These are phyloP conservation scores for Babyrousa celebensis DNA, from an alignment of 2,797 vertebrate species.

Conservation along the genomic window DNA sequence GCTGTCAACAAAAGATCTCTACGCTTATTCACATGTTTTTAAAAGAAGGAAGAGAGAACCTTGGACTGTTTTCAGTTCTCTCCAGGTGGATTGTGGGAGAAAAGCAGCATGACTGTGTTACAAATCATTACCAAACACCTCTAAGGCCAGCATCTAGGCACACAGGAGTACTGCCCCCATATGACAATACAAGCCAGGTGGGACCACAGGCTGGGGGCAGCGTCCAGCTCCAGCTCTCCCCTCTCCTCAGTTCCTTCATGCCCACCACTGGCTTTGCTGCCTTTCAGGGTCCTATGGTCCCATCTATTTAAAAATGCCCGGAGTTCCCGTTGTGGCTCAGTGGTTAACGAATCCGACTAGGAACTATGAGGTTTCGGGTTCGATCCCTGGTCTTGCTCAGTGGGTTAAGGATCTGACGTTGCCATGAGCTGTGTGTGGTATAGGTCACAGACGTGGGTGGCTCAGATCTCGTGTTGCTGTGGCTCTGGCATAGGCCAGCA, in stretches of 20 bases:
- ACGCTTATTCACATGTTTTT: constrained; percentile 8
- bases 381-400: no score
- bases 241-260: neutral
- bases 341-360: no score
- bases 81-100: neutral
- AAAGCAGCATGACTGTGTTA: neutral
- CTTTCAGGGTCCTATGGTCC: neutral
- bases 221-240: neutral
- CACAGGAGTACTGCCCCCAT: neutral
- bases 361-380: no score
- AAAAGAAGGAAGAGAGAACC: constrained; percentile 55
- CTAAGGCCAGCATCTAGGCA: neutral
- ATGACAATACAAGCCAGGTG: neutral
- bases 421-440: no score
- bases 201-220: no score
- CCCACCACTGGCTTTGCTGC: neutral
- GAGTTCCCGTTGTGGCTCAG: no score
- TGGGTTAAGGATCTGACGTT: no score
- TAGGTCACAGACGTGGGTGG: no score
- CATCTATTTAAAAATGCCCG: neutral
- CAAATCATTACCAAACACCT: neutral
- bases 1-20: neutral
- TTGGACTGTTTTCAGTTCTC: neutral
- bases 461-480: no score
- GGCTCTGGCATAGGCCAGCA: no score